Percentiles rank a stretch among this genome's conserved stretches.
phyloP scores from a whole-genome alignment of 2,113 vertebrate genomes.

The Mesoclemmys tuberculata region DNA sequence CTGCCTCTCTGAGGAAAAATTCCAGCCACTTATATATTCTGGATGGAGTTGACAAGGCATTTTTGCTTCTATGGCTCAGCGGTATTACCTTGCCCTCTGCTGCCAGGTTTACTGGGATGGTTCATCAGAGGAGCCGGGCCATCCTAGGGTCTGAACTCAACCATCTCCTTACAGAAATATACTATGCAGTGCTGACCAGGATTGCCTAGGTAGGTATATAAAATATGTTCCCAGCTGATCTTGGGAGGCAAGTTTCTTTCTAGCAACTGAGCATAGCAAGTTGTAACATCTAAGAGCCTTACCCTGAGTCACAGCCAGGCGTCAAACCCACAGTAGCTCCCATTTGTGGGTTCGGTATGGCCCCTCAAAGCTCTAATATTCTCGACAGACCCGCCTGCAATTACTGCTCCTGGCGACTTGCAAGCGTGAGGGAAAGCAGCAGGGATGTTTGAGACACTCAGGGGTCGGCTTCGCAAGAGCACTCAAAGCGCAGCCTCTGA shows the following conservation, averaged over 20 bases:
- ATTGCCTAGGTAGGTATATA: constrained; percentile 22
- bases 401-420: constrained; percentile 2
- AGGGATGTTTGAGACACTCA: constrained; percentile 54
- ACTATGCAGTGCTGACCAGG: background rate
- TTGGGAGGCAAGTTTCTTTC: background rate
- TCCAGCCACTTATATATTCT: background rate
- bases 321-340: constrained; percentile 2
- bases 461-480: constrained; percentile 42
- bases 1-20: constrained; percentile 9
- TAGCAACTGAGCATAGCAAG: background rate
- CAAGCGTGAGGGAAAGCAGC: constrained; percentile 49
- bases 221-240: background rate
- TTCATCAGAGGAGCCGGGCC: background rate
- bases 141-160: rapidly evolving
- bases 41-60: background rate
- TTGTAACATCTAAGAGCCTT: constrained; percentile 7
- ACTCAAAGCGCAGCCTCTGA: constrained; percentile 14
- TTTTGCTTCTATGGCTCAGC: constrained; percentile 26
- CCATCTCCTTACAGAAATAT: background rate
- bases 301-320: constrained; percentile 13
- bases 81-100: constrained; percentile 19
- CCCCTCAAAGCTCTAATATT: constrained; percentile 38
- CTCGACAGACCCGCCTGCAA: constrained; percentile 39
- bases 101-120: constrained; percentile 13
- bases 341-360: constrained; percentile 39